A percentile compares a stretch with the other conserved stretches of the same genome.
These are phyloP conservation scores for Diadromus collaris DNA, from an alignment of 2,888 invertebrate species.

Conservation along the genomic window DNA sequence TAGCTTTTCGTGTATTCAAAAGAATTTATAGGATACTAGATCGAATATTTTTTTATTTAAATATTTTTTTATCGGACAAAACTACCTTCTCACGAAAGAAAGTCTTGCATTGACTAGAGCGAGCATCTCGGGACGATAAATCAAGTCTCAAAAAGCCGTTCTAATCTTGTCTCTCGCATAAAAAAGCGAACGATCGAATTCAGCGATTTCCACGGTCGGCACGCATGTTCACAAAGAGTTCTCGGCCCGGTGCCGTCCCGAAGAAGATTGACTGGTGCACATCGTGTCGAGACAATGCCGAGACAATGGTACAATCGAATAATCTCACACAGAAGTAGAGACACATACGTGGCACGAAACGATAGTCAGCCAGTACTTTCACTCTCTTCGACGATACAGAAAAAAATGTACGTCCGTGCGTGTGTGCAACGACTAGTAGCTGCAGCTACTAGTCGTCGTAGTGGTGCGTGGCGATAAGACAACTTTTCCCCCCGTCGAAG, in stretches of 20 bases:
- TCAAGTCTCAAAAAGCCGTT: conserved; percentile 25
- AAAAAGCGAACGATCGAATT: conserved; percentile 39
- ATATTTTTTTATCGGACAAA: not conserved
- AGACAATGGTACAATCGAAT: conserved; percentile 63
- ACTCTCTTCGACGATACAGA: conserved; percentile 46
- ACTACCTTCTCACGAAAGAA: not conserved
- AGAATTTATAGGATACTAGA: not conserved
- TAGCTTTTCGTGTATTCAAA: not conserved
- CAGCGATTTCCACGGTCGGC: conserved; percentile 35
- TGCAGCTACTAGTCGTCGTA: conserved; percentile 16
- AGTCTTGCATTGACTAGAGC: conserved; percentile 35
- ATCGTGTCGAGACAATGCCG: conserved; percentile 60
- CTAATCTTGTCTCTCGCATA: conserved; percentile 12
- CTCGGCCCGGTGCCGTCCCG: conserved; percentile 48
- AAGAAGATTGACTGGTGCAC: conserved; percentile 61
- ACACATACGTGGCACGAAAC: conserved; percentile 12
- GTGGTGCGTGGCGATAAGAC: conserved; percentile 48
- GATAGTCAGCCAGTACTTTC: conserved; percentile 52
- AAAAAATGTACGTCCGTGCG: conserved; percentile 36
- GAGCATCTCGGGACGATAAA: conserved; percentile 34
- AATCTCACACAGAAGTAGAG: conserved; percentile 49
- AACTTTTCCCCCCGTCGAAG: conserved; percentile 33
- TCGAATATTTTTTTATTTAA: not conserved
- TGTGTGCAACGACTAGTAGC: conserved; percentile 31
- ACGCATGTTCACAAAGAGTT: conserved; percentile 51